These are phyloP conservation scores for Tragelaphus strepsiceros DNA, from an alignment of 2,113 vertebrate species.

Conservation along the genomic window DNA sequence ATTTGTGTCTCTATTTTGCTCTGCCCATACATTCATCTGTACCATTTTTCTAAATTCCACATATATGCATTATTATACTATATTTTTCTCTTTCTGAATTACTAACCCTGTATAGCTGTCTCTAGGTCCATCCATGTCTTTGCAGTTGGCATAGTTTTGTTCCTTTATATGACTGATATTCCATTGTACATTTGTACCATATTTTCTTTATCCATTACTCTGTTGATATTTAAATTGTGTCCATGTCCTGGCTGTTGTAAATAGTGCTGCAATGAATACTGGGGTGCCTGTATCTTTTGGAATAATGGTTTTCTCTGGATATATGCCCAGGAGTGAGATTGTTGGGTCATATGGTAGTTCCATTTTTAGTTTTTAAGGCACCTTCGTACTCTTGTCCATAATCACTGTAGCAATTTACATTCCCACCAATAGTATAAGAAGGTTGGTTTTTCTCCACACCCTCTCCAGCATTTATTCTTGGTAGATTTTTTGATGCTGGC, in stretches of 20 bases:
- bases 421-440: not conserved
- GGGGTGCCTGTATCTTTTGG: not conserved
- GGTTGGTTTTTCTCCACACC: not conserved
- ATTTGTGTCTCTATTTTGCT: not conserved
- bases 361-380: not conserved
- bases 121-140: not conserved
- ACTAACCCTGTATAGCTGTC: not conserved
- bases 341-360: not conserved
- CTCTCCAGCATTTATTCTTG: not conserved
- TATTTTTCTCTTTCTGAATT: not conserved
- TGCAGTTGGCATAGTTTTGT: not conserved
- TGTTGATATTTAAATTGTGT: not conserved
- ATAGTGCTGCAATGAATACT: not conserved
- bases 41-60: not conserved
- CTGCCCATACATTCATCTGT: not conserved
- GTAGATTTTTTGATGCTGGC: not conserved
- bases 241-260: not conserved
- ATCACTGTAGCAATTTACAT: not conserved
- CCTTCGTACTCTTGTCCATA: not conserved
- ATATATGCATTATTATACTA: not conserved
- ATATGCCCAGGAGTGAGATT: not conserved
- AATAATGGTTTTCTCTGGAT: not conserved
- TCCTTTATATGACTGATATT: not conserved
- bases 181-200: not conserved
- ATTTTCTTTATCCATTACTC: not conserved